Evolutionary conservation across 37 sponge, comb jelly and placozoan genomes (phyloP).

Genomic region (Halichondria panicea): DNA sequence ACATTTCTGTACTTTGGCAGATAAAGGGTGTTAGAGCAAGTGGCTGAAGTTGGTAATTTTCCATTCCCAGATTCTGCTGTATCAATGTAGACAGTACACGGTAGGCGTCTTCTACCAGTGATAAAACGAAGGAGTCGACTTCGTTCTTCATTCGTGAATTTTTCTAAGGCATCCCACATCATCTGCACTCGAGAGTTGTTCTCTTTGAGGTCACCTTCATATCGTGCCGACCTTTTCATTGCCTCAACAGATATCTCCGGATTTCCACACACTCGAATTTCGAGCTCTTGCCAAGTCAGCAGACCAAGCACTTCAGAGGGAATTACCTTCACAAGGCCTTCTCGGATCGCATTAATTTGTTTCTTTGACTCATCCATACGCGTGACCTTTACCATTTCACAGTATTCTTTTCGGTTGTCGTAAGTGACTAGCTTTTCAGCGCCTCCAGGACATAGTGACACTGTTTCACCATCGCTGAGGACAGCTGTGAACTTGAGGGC

Average conservation of each 20-base stretch:
- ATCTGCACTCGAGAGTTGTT: constrained; percentile 53
- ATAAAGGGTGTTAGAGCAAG: constrained; percentile 87
- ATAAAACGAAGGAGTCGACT: constrained; percentile 86
- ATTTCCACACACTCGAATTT: constrained; percentile 83
- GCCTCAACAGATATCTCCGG: constrained; percentile 80
- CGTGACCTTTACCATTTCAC: constrained; percentile 60
- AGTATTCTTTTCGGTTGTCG: constrained; percentile 73
- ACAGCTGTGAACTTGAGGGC: constrained; percentile 74
- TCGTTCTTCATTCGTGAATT: constrained; percentile 83
- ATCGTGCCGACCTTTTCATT: constrained; percentile 65
- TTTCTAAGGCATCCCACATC: constrained; percentile 89
- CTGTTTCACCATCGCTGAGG: constrained; percentile 70
- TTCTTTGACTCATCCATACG: constrained; percentile 70
- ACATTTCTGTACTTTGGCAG: constrained; percentile 81
- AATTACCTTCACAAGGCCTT: constrained; percentile 69
- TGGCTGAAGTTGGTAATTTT: constrained; percentile 82
- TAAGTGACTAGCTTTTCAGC: constrained; percentile 57
- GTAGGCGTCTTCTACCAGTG: constrained; percentile 85
- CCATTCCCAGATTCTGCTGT: constrained; percentile 31
- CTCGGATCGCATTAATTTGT: constrained; percentile 67
- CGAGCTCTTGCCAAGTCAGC: constrained; percentile 90
- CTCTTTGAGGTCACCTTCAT: constrained; percentile 44
- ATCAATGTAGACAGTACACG: constrained; percentile 74
- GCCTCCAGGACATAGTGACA: constrained; percentile 37
- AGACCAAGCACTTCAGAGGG: constrained; percentile 75